Evolutionary conservation across 2,113 vertebrate genomes (phyloP).

Genomic region (Podarcis raffonei): DNA sequence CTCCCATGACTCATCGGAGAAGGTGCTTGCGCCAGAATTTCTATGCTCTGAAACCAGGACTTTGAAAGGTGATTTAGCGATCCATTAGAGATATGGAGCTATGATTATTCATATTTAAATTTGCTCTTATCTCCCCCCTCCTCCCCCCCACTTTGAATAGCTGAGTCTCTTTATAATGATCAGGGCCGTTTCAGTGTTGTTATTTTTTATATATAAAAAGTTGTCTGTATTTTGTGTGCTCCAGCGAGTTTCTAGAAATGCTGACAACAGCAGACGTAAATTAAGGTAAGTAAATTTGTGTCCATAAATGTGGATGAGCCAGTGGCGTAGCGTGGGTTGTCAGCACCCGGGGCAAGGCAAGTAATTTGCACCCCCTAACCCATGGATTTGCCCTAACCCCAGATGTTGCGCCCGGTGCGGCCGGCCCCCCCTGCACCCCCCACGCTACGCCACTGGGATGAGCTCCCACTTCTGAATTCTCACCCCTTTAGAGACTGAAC

Average conservation of each 20-base stretch:
- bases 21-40: not conserved
- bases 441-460: too few relatives aligned
- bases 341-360: too few relatives aligned
- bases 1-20: not conserved
- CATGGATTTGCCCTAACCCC: too few relatives aligned
- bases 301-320: not conserved
- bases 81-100: not conserved
- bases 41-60: not conserved
- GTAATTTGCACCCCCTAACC: too few relatives aligned
- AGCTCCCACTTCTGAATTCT: rapidly evolving
- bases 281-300: rapidly evolving
- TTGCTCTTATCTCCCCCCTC: not conserved
- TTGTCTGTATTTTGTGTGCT: not conserved
- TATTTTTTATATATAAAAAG: not conserved
- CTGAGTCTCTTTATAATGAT: too few relatives aligned
- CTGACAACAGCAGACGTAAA: rapidly evolving
- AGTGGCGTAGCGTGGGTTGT: too few relatives aligned
- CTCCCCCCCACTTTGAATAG: not conserved
- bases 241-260: rapidly evolving
- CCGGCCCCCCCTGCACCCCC: too few relatives aligned
- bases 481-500: not conserved
- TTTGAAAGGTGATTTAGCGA: not conserved
- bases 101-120: not conserved
- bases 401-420: too few relatives aligned
- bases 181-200: not conserved